Evolutionary conservation across 2,888 invertebrate species (phyloP), one percentile per base, ranked within the genome.

Genomic region (Agonopterix subpropinquella): DNA sequence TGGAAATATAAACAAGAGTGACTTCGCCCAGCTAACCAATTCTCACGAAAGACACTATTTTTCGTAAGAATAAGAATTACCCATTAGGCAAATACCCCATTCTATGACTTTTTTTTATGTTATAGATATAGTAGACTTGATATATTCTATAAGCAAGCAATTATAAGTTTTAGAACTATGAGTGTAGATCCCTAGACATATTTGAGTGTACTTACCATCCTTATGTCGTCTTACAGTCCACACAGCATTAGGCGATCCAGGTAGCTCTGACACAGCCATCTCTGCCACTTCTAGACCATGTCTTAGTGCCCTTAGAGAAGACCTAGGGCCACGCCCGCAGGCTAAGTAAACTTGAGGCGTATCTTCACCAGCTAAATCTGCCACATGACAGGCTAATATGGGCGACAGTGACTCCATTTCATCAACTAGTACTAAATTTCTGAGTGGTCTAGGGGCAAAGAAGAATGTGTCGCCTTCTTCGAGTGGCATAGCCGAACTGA

Each of bases 401-500:
- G 98, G 98, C 0, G 98, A 97, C 11, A 98, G 90, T 7, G 98
- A 98, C 70, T 98, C 98, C 88, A 98, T 89, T 87, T 99, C 98
- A 85, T 99, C 99, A 7, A 99, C 98, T 65, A 98, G 89, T 0
- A 99, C 97, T 41, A 99, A 90, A 89, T 99, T 99, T 69, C 97
- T 93, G 1, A 99, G 89, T 0, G 95, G 92, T 61, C 99, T 90
- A 1, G 99, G 98, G 1, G 97, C 98, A 87, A 99, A 99, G 89
- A 99, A 99, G 86, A 99, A 99, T 0, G 98, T 99, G 72, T 99
- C 99, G 7, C 98, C 99, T 80, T 99, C 99, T 80, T 99, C 99
- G 44, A 99, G 80, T 0, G 98, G 98, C 96, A 98, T 98, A 1
- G 98, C 97, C 11, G 98, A 98, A 78, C 98, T 98, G 77, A 99